Conservation (phyloP, 2,797 vertebrate species). For the Lagodon rhomboides region DNA sequence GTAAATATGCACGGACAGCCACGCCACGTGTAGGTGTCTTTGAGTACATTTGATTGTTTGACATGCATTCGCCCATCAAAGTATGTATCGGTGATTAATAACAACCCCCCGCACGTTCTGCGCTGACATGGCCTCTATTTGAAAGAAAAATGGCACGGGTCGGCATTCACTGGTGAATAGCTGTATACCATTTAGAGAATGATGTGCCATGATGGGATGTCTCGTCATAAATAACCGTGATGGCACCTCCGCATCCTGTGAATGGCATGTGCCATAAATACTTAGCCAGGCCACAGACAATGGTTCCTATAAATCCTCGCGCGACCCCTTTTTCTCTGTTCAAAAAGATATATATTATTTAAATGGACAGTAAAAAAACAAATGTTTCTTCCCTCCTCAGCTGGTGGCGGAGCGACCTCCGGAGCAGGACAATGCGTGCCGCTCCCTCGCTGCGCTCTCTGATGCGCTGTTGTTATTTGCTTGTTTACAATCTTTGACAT, state of each 20-base stretch:
- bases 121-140: constrained; percentile 84
- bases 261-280: constrained; percentile 88
- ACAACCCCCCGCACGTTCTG: constrained; percentile 69
- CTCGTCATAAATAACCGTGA: constrained; percentile 87
- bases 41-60: constrained; percentile 80
- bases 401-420: constrained; percentile 51
- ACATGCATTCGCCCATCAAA: constrained; percentile 77
- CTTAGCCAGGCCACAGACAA: constrained; percentile 75
- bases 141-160: constrained; percentile 84
- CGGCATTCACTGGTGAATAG: constrained; percentile 75
- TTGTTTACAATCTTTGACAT: constrained; percentile 88
- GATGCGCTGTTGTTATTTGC: constrained; percentile 87
- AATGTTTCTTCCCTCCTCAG: constrained; percentile 77
- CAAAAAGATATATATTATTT: constrained; percentile 74
- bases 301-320: constrained; percentile 76
- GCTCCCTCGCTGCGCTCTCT: constrained; percentile 63
- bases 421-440: constrained; percentile 44
- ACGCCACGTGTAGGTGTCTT: constrained; percentile 57
- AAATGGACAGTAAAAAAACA: constrained; percentile 84
- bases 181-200: constrained; percentile 86
- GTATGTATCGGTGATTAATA: constrained; percentile 83
- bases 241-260: constrained; percentile 82
- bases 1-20: constrained; percentile 74
- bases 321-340: constrained; percentile 49
- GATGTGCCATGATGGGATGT: constrained; percentile 85